Evolutionary conservation across 2,797 vertebrate genomes (phyloP), one percentile per base, ranked within the genome.

Genomic region (Lacerta agilis): DNA sequence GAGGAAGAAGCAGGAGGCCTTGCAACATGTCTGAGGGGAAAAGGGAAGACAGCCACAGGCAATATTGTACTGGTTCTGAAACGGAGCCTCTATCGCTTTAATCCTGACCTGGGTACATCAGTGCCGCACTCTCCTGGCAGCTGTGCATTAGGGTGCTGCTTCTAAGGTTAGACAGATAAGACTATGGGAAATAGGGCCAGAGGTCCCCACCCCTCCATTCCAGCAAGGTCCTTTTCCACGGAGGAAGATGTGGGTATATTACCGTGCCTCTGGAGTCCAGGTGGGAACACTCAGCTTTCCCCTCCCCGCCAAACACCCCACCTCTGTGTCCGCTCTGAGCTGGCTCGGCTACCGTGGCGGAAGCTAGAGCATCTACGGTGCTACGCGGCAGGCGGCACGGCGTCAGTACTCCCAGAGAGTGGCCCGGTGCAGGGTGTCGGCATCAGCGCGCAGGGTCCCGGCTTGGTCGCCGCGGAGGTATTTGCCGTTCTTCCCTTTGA

Each of bases 381-480:
- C 86, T 87, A 87, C 20, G 1, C 36, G 58, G 86, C 76, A 77
- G 29, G 55, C 2, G 38, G 77, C 13, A n/a, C 17, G 20, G 75
- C 45, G 8, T 89, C 88, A 89, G 79, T 89, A 89, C 66, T 89
- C 98, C 99, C 99, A 99, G 86, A 99, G 97, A 3, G 98, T 98
- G 4, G 97, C 97, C 73, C 95, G 96, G 82, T 96, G 96, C 45
- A 97, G 97, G 1, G 89, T 87, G 38, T 97, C 97, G 0, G 97
- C 98, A 29, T 99, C 98, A 0, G 98, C 98, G 0, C 98, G 98
- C 94, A 99, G 97, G 5, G 97, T 98, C 58, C 99, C 99, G 0
- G 98, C 98, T 4, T 98, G 98, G 94, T 99, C 98, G 36, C 99
- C 98, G 0, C 97, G 97, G 91, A 99, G 97, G 94, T 99, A 99